Percentiles rank a stretch among this genome's conserved stretches.
phyloP scores from a whole-genome alignment of 2,888 invertebrate genomes.

The Sepiola atlantica region DNA sequence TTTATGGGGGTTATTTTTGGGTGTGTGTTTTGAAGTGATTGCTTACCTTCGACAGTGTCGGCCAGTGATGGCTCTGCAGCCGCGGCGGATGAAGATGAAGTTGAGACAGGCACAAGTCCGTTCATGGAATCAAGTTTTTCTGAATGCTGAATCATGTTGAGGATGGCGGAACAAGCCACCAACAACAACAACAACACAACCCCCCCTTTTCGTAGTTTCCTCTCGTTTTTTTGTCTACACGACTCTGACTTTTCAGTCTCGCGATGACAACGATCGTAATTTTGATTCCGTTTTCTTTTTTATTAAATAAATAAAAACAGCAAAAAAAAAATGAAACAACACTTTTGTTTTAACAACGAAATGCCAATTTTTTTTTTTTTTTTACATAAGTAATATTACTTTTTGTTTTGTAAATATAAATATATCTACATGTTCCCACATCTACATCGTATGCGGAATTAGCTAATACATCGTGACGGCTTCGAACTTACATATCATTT shows the following conservation, averaged over 20 bases:
- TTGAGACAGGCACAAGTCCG: conserved; percentile 43
- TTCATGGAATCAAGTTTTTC: conserved; percentile 45
- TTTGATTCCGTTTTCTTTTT: neutral
- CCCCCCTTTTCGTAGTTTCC: no score
- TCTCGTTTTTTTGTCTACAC: neutral
- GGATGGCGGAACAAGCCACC: neutral
- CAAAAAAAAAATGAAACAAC: neutral
- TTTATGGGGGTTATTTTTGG: neutral
- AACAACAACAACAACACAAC: neutral
- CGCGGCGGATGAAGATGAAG: neutral
- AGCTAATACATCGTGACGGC: no score
- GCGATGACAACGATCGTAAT: neutral
- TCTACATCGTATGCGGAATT: no score
- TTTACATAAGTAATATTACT: neutral
- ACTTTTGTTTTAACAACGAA: no score
- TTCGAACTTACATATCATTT: no score
- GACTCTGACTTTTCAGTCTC: neutral
- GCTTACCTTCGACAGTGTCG: conserved; percentile 46
- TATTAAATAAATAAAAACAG: neutral
- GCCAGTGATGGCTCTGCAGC: conserved; percentile 38
- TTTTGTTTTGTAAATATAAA: no score
- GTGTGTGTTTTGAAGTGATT: neutral
- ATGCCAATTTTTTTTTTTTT: neutral
- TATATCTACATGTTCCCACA: no score
- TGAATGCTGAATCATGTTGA: conserved; percentile 46